These are phyloP conservation scores for Hesperia comma DNA, from an alignment of 2,888 invertebrate genomes.

Conservation along the genomic window DNA sequence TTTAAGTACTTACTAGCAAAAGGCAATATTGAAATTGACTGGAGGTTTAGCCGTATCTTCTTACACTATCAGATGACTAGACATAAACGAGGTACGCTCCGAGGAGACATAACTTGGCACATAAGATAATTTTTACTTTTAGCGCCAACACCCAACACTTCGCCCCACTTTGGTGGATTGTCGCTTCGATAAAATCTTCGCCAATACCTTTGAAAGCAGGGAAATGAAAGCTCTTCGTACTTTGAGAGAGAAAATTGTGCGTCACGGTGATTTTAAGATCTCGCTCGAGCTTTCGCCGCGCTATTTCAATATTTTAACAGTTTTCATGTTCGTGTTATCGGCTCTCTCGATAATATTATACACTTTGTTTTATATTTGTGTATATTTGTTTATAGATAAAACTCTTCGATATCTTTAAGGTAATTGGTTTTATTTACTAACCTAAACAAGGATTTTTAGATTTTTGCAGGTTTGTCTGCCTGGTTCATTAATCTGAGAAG, in stretches of 20 bases:
- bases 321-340: slow-evolving; percentile 2
- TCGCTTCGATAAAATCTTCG: slow-evolving; percentile 34
- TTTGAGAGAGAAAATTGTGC: slow-evolving; percentile 28
- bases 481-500: no score
- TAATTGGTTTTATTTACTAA: no score
- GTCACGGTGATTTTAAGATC: slow-evolving; percentile 24
- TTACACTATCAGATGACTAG: no score
- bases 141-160: slow-evolving; percentile 26
- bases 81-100: not conserved
- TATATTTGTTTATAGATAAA: not conserved
- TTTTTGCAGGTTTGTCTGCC: no score
- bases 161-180: slow-evolving; percentile 32
- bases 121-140: slow-evolving; percentile 31
- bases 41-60: no score
- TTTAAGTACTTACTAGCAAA: no score
- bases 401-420: no score
- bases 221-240: slow-evolving; percentile 31
- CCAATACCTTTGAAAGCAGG: slow-evolving; percentile 36
- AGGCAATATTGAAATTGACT: no score
- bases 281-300: slow-evolving; percentile 3
- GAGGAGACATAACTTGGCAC: slow-evolving; percentile 15
- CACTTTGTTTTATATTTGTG: not conserved
- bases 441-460: no score
- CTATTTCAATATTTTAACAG: slow-evolving; percentile 6
- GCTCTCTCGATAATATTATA: not conserved